A percentile compares a stretch with the other conserved stretches of the same genome.
These are phyloP conservation scores for Ptiloglossa arizonensis DNA, from an alignment of 1,140 invertebrate species.

Conservation along the genomic window DNA sequence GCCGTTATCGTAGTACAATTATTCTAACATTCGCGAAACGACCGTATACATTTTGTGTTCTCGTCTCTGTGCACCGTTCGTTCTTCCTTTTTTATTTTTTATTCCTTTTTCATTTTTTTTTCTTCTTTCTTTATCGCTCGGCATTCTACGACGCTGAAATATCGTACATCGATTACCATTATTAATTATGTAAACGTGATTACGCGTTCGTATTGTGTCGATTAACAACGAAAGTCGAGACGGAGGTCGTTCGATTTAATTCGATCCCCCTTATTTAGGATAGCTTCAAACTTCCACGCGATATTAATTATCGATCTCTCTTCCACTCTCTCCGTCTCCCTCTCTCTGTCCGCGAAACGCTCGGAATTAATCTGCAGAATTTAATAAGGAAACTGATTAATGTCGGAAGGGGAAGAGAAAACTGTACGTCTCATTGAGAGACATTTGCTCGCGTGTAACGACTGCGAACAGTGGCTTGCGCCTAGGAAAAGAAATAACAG, in stretches of 20 bases:
- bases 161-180: constrained; percentile 13
- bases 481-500: constrained; percentile 23
- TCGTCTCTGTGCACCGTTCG: rapidly evolving
- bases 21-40: neutral
- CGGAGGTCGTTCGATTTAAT: constrained; percentile 17
- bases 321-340: neutral
- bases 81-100: neutral
- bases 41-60: neutral
- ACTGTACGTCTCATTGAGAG: neutral
- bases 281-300: constrained; percentile 26
- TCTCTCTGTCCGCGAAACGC: neutral
- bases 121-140: no score
- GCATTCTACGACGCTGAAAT: no score
- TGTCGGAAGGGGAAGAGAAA: neutral
- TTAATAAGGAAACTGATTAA: constrained; percentile 28
- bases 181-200: constrained; percentile 34
- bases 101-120: neutral
- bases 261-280: constrained; percentile 30
- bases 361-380: constrained; percentile 15
- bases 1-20: constrained; percentile 24
- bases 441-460: constrained; percentile 9
- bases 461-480: neutral
- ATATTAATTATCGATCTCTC: constrained; percentile 34
- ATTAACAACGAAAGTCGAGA: constrained; percentile 7
- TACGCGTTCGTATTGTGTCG: constrained; percentile 1